Percentiles rank a stretch among this genome's conserved stretches.
These are phyloP conservation scores for Eulemur macaco DNA, from an alignment of 2,113 vertebrate species.

Conservation along the genomic window DNA sequence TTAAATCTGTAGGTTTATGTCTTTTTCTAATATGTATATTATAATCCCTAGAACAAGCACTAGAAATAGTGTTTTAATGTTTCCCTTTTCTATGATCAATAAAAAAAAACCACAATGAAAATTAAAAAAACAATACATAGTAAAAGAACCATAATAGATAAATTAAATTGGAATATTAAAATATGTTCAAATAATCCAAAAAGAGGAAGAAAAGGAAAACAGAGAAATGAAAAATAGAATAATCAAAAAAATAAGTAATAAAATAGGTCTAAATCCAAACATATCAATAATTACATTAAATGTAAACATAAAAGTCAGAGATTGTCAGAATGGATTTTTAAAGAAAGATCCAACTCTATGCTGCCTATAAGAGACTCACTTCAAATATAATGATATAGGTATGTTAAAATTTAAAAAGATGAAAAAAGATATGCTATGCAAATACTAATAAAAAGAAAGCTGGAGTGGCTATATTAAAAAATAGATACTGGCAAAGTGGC, in stretches of 20 bases:
- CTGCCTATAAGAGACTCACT: not conserved
- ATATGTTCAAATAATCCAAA: not conserved
- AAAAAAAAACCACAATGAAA: not conserved
- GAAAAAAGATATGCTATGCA: not conserved
- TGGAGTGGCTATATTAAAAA: not conserved
- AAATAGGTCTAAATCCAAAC: not conserved
- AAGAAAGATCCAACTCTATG: not conserved
- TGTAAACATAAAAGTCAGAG: not conserved
- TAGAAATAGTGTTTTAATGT: not conserved
- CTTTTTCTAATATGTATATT: not conserved
- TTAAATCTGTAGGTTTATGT: not conserved
- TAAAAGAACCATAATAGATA: not conserved
- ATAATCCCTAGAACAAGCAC: not conserved
- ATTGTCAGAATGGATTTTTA: not conserved
- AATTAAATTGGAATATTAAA: conserved; percentile 9
- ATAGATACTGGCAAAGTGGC: not conserved
- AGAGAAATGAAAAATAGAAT: not conserved
- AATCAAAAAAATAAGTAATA: not conserved
- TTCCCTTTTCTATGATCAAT: not conserved
- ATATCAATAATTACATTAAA: conserved; percentile 17
- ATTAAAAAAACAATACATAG: not conserved
- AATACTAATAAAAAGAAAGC: conserved; percentile 26
- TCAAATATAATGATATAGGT: not conserved
- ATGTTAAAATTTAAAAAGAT: not conserved
- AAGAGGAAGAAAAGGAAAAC: not conserved